Evolutionary conservation across 1,140 invertebrate species (phyloP), one percentile per base, ranked within the genome.

Genomic region (Apocrypta bakeri): DNA sequence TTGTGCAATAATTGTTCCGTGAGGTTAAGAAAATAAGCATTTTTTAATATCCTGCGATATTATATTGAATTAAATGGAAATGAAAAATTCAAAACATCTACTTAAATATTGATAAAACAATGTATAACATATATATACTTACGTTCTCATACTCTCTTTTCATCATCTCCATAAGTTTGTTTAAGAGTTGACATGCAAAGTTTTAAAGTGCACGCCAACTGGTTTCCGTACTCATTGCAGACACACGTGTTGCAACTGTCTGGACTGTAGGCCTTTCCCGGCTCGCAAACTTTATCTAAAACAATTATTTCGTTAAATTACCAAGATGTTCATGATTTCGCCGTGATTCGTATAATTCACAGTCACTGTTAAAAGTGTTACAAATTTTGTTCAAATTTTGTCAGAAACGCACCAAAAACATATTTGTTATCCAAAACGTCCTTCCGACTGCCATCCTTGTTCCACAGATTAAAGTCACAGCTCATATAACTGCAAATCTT

Each of bases 171-270:
- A 61, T 40, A 64, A 14, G 29, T 21, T 8, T 31, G 21, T 17
- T 74, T 42, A n/a, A 74, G n/a, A 29, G 17, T 71, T n/a, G 27
- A 8, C 27, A 71, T 25, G 72, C 72, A 74, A 14, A 74, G 40
- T 74, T 74, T 74, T 7, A 9, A 25, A 27, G 72, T 74, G 40
- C 72, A 74, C 21, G 69, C 69, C 1, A 27, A 48, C 17, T 24
- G n/a, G 12, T 21, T 40, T n/a, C 72, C 72, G 24, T 40, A 42
- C 56, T 74, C 21, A 27, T 74, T 48, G 72, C 72, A 74, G 33
- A 74, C 24, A 31, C 72, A 74, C 7, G 72, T 74, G 29, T 74
- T 74, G 40, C 72, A 74, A 21, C 24, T 40, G 40, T 74, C 72
- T 17, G 72, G 72, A 25, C 40, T 74, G 29, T 25, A 74, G 24